Conservation (phyloP, 2,113 vertebrate species). For the Geothlypis trichas region DNA sequence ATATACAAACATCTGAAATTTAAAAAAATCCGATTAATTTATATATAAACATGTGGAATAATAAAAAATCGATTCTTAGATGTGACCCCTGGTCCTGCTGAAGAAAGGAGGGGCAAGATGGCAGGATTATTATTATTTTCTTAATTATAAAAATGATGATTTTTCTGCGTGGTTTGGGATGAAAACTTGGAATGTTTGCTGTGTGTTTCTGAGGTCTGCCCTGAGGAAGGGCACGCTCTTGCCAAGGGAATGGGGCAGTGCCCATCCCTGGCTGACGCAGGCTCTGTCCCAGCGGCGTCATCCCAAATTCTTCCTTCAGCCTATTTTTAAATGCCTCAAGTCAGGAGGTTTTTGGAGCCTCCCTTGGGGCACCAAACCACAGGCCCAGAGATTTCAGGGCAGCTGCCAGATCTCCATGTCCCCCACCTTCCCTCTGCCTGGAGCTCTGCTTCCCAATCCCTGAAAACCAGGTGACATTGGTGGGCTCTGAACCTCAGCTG, state of each 20-base stretch:
- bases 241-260: not conserved
- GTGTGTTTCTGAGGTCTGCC: rapidly evolving
- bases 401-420: not conserved
- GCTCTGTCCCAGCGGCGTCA: not conserved
- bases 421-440: not conserved
- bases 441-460: not conserved
- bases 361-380: not conserved
- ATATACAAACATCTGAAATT: not conserved
- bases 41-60: not conserved
- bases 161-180: not conserved
- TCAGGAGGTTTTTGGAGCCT: not conserved
- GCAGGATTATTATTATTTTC: not conserved
- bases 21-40: not conserved
- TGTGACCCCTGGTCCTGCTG: not conserved
- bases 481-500: not conserved
- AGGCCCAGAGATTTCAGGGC: not conserved
- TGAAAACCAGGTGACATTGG: not conserved
- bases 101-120: not conserved
- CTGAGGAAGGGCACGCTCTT: rapidly evolving
- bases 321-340: constrained; percentile 37
- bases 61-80: rapidly evolving
- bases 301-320: not conserved
- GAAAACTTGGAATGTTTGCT: not conserved
- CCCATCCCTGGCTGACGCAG: not conserved
- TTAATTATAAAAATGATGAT: not conserved